A percentile compares a stretch with the other conserved stretches of the same genome.
phyloP scores from a whole-genome alignment of 2,113 vertebrate species.

The Actinemys pallida region DNA sequence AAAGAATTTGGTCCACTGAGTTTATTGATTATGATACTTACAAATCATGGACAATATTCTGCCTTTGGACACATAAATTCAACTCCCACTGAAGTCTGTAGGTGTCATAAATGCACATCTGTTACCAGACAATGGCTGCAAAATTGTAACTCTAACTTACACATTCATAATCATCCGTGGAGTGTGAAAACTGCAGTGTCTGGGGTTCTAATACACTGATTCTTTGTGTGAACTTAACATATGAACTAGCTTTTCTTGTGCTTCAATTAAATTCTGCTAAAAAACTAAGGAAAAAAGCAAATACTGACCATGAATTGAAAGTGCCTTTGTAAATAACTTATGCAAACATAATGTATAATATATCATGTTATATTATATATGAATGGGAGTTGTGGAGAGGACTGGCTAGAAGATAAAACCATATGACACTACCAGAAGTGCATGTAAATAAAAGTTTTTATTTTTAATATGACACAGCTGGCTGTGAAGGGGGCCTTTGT shows the following conservation, averaged over 20 bases:
- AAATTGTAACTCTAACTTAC: not conserved
- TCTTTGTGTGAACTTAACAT: not conserved
- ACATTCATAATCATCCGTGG: not conserved
- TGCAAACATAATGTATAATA: not conserved
- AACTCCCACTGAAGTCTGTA: not conserved
- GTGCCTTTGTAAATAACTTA: conserved; percentile 10
- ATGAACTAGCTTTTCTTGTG: not conserved
- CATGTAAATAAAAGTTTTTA: not conserved
- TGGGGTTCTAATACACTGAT: not conserved
- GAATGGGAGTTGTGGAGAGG: not conserved
- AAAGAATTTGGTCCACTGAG: not conserved
- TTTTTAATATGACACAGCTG: not conserved
- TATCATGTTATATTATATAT: not conserved
- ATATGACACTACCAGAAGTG: not conserved
- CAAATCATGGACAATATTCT: not conserved
- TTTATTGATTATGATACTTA: conserved; percentile 8
- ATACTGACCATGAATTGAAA: not conserved
- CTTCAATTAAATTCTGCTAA: not conserved
- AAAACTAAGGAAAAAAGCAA: not conserved
- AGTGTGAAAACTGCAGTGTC: not conserved
- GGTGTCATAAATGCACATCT: not conserved
- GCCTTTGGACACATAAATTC: not conserved
- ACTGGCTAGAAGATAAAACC: conserved; percentile 7
- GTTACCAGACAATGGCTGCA: not conserved
- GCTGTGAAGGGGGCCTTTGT: not conserved